Percentiles rank a stretch among this genome's conserved stretches.
phyloP scores from a whole-genome alignment of 2,888 invertebrate genomes.

The Lamellibrachia columna region DNA sequence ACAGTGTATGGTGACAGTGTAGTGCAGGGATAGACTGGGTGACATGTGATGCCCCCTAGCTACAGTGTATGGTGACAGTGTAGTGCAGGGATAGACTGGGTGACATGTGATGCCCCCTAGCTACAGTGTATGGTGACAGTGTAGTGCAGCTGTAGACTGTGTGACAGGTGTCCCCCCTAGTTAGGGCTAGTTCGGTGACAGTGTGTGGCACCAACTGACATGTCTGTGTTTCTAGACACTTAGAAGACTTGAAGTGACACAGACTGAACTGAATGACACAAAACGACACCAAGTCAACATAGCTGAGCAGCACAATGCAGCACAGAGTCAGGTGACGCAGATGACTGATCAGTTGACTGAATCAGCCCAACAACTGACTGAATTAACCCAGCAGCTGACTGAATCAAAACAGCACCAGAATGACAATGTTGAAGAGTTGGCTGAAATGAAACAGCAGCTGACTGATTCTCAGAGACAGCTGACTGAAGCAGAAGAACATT shows the following conservation, averaged over 20 bases:
- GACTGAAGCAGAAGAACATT: background rate
- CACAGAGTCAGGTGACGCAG: background rate
- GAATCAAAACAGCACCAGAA: background rate
- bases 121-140: no score
- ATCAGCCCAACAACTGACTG: background rate
- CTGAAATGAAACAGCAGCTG: background rate
- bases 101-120: no score
- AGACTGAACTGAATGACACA: background rate
- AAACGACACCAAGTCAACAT: background rate
- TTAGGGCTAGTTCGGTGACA: no score
- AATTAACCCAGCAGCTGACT: background rate
- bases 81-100: no score
- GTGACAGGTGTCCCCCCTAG: no score
- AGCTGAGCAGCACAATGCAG: background rate
- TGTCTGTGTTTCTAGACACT: background rate
- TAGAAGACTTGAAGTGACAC: conserved; percentile 19
- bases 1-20: no score
- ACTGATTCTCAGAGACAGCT: background rate
- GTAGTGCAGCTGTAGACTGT: no score
- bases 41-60: no score
- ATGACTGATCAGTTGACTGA: background rate
- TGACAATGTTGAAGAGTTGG: background rate
- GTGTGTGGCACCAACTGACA: background rate
- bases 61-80: no score
- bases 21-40: no score